Base-by-base conservation (phyloP, 2,113 vertebrate genomes). In the Grallaria varia region DNA sequence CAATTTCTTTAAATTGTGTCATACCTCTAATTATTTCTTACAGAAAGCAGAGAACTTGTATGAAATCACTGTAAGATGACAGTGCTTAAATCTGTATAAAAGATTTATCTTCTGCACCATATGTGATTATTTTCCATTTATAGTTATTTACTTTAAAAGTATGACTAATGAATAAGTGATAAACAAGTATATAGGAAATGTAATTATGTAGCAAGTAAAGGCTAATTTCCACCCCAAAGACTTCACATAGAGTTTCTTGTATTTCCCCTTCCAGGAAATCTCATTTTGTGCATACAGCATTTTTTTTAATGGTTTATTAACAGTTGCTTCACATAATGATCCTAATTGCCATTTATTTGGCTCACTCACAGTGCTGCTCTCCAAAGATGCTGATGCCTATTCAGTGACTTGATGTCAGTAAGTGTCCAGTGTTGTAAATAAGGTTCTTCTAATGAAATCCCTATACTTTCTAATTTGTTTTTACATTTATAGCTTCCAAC, bases 401-500 rank as follows among this genome's bases (percentile, higher is more conserved):
- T 62, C 52, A 66, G 45, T 52, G 49, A 47, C 37, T 13, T 52
- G 12, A 14, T 66, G 24, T 35, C 24, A 44, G 21, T 10, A 15
- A 62, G 24, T 56, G 33, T 17, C 25, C 24, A 21, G 0, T 59
- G 31, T 4, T 33, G 27, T 12, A 27, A 71, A 16, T 35, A 55
- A 71, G 27, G 17, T 68, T 71, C 52, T 42, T 58, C 11, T 4
- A 25, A 18, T 52, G 23, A 87, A 87, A 42, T 30, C 13, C 28
- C 25, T 73, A 15, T 6, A 62, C 7, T 11, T 62, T 73, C 12
- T 56, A 47, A 33, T 52, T 84, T 84, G 3, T 30, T 77, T 55
- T 73, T 19, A 30, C 0, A 0, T 81, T 77, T 28, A 1, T 33
- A 71, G 20, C 28, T 82, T 71, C 60, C 16, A 59, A 4, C 13